Evolutionary conservation across 2,888 invertebrate species (phyloP).

Genomic region (Plemyria rubiginata): DNA sequence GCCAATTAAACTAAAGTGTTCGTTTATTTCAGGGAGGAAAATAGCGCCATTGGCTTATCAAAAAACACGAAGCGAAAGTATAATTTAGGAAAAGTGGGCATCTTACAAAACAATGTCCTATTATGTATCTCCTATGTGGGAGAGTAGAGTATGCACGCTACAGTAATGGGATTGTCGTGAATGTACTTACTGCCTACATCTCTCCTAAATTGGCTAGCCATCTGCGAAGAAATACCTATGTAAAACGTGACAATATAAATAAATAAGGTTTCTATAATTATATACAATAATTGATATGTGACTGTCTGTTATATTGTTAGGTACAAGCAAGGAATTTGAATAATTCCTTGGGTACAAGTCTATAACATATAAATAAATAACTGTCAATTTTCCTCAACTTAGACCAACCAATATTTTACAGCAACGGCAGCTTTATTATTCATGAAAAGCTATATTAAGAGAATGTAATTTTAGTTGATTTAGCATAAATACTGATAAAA

Average conservation of each 20-base stretch:
- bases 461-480: too few relatives aligned
- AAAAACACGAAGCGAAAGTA: slow-evolving; percentile 36
- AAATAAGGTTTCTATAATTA: too few relatives aligned
- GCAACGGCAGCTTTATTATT: slow-evolving; percentile 56
- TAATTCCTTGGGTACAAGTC: too few relatives aligned
- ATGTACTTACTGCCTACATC: slow-evolving; percentile 22
- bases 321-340: too few relatives aligned
- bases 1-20: too few relatives aligned
- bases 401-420: slow-evolving; percentile 39
- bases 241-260: too few relatives aligned
- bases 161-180: slow-evolving; percentile 30
- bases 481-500: background rate
- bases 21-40: too few relatives aligned
- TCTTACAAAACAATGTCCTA: slow-evolving; percentile 35
- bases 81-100: slow-evolving; percentile 33
- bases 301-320: too few relatives aligned
- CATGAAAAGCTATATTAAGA: slow-evolving; percentile 53
- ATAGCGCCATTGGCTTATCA: background rate
- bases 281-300: too few relatives aligned
- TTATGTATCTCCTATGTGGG: slow-evolving; percentile 14
- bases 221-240: slow-evolving; percentile 13
- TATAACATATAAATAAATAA: too few relatives aligned
- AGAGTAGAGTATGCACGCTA: slow-evolving; percentile 19
- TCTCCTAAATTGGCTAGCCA: slow-evolving; percentile 36
- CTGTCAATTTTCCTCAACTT: slow-evolving; percentile 4